Evolutionary conservation across 2,113 vertebrate genomes (phyloP).

Genomic region (Heliornis fulica): DNA sequence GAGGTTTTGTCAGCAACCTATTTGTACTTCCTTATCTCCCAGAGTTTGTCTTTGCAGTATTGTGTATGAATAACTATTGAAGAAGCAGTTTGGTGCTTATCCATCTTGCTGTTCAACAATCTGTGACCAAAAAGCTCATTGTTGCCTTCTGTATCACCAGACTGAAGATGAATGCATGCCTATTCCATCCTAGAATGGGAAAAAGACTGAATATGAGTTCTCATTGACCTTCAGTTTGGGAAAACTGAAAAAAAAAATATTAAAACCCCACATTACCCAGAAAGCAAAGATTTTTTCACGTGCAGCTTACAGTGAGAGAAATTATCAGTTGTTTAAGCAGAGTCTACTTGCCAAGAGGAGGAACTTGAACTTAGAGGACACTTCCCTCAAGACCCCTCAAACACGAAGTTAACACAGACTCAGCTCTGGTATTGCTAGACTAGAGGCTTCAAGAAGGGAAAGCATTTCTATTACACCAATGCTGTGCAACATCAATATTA

Average conservation of each 20-base stretch:
- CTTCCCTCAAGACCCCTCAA: not conserved
- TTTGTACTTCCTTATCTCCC: not conserved
- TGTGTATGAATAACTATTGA: not conserved
- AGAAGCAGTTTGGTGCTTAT: not conserved
- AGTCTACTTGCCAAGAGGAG: not conserved
- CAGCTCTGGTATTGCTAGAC: not conserved
- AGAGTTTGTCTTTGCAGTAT: not conserved
- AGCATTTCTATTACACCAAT: not conserved
- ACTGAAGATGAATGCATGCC: not conserved
- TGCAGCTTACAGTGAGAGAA: not conserved
- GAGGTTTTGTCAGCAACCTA: not conserved
- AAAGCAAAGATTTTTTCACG: not conserved
- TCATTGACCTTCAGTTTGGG: not conserved
- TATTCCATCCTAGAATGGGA: not conserved
- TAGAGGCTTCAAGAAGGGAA: not conserved
- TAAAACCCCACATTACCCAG: not conserved
- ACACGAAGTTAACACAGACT: not conserved
- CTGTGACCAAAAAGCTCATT: not conserved
- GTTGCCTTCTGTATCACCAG: not conserved
- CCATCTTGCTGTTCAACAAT: not conserved
- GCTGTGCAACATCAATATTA: not conserved
- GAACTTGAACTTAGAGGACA: not conserved
- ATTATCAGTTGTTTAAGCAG: not conserved
- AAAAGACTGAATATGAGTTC: not conserved
- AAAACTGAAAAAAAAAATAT: not conserved